Percentiles rank a stretch among this genome's conserved stretches.
These are phyloP conservation scores for Periophthalmodon schlosseri DNA, from an alignment of 2,113 vertebrate genomes.

Conservation along the genomic window DNA sequence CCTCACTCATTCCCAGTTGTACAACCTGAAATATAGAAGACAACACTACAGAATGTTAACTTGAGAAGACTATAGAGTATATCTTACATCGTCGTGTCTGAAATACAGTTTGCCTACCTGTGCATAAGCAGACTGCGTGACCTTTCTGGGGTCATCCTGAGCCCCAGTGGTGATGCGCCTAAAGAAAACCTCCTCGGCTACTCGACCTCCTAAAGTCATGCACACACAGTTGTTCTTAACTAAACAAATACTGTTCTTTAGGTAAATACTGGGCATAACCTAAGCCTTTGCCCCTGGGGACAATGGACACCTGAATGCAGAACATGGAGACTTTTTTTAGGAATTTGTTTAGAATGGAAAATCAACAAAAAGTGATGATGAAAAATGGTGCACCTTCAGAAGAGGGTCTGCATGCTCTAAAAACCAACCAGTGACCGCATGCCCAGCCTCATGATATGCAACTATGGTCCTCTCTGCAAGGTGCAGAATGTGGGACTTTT, in stretches of 20 bases:
- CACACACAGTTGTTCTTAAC: slow-evolving; percentile 95
- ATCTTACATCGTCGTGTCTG: not conserved
- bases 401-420: slow-evolving; percentile 94
- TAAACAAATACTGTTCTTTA: slow-evolving; percentile 93
- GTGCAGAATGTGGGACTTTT: slow-evolving; percentile 91
- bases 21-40: slow-evolving; percentile 78
- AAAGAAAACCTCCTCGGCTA: slow-evolving; percentile 95
- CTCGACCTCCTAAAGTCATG: slow-evolving; percentile 93
- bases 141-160: slow-evolving; percentile 92
- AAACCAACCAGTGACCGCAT: slow-evolving; percentile 93
- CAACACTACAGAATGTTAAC: not conserved
- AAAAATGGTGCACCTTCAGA: slow-evolving; percentile 82
- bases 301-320: slow-evolving; percentile 89
- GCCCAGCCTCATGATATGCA: slow-evolving; percentile 92
- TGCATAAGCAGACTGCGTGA: slow-evolving; percentile 95
- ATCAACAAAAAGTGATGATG: not conserved
- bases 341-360: not conserved
- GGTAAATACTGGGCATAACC: slow-evolving; percentile 93
- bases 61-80: not conserved
- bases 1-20: slow-evolving; percentile 95
- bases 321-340: not conserved
- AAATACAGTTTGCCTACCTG: slow-evolving; percentile 77
- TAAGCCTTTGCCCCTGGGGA: slow-evolving; percentile 91
- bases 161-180: slow-evolving; percentile 89
- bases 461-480: slow-evolving; percentile 93